Evolutionary conservation across 2,888 invertebrate genomes (phyloP), one percentile per base, ranked within the genome.

Genomic region (Drosophila fulvimacula): DNA sequence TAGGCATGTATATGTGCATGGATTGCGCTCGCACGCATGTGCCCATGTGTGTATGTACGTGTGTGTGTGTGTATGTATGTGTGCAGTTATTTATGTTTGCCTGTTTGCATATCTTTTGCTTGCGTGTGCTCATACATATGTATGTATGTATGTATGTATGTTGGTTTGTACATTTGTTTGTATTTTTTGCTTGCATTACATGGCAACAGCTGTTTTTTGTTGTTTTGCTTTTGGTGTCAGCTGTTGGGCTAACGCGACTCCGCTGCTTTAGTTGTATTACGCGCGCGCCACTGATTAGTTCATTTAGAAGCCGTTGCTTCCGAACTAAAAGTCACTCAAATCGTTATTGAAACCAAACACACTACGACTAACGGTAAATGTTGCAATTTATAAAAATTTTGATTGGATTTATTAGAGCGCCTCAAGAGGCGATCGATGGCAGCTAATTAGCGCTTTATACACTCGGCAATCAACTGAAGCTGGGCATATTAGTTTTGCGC

Each of bases 271-370:
- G 82, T 82, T 82, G 69, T 67, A 72, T 79, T 67, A 73, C 74
- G 57, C 82, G 68, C 73, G 79, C 82, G 76, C 52, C 64, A 56
- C 61, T 66, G 82, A 57, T 69, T 65, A 72, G 84, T 84, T 69
- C 80, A 81, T 55, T 62, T 58, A 38, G 52, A 57, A 58, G 44
- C 58, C 11, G 38, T 7, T 57, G 60, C 66, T 65, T 69, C 32
- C 34, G 41, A 44, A 27, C 39, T 56, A 21, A 66, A 60, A 48
- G 36, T 44, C n/a, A 24, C n/a, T n/a, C n/a, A 11, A 52, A 52
- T 48, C 42, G 44, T 11, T 24, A 57, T 42, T 48, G 17, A 61
- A 55, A 58, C 32, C 17, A 32, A 5, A 46, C 10, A 17, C 15
- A 21, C 34, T 27, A 58, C 62, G 15, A 21, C 38, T 24, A 66